Evolutionary conservation across 1,140 invertebrate species (phyloP), one percentile per base, ranked within the genome.

Genomic region (Bacillus rossius): DNA sequence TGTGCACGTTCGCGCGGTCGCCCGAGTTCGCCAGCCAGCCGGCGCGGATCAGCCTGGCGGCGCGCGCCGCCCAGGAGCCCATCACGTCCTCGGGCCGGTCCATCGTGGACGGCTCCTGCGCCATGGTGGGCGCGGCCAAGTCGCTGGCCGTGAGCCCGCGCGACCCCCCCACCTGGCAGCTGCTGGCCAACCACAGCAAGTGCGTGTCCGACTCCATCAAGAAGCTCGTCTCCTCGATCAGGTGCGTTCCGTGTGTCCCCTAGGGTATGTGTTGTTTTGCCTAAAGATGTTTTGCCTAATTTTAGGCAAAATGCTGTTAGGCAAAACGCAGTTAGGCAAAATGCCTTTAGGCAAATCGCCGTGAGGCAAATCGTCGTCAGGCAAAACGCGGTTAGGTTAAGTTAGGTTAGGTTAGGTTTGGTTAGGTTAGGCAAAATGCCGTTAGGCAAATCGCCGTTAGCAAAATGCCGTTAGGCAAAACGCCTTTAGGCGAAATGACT

Each of bases 191-290:
- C 65, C 92, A 97, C 73, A 96, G 93, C 66, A 96, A 95, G 72
- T 88, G 85, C 64, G 94, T 99, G 0, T 97, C 94, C 14, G 95
- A 99, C 70, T 92, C 94, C 0, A 98, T 99, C 63, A 99, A 98
- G 73, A 84, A 86, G 13, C 78, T 99, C 2, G 93, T 96, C 0
- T 85, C 91, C 23, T 90, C 92, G 38, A 96, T 98, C 59, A 82
- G 82, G 85, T 87, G 69, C 67, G 69, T 71, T 42, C 13, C 43
- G 4, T 34, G 29, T n/a, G n/a, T n/a, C n/a, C n/a, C n/a, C n/a
- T n/a, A n/a, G n/a, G n/a, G n/a, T n/a, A n/a, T n/a, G n/a, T n/a
- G n/a, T n/a, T n/a, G n/a, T n/a, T n/a, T n/a, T n/a, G n/a, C n/a
- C n/a, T n/a, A n/a, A n/a, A n/a, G n/a, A n/a, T n/a, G n/a, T n/a